Percentiles rank a stretch among this genome's conserved stretches.
Conservation (phyloP, 2,113 vertebrate species). For the Scatophagus argus region DNA sequence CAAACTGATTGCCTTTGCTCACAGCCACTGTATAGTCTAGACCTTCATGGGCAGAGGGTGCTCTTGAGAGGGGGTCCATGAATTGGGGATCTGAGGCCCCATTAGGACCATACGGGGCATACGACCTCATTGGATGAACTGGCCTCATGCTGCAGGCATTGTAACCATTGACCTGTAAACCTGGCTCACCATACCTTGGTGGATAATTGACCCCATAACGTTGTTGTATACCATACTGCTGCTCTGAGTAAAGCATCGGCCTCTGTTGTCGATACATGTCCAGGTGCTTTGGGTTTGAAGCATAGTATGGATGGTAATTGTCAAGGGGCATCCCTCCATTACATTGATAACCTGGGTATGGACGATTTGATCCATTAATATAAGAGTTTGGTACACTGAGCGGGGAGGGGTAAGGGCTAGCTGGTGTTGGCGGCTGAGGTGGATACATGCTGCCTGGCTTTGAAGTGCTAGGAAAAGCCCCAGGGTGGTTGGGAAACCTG, state of each 20-base stretch:
- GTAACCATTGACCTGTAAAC: constrained; percentile 89
- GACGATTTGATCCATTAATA: constrained; percentile 88
- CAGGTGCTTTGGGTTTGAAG: constrained; percentile 88
- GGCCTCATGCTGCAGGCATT: constrained; percentile 84
- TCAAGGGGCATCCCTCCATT: constrained; percentile 90
- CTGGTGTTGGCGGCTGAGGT: constrained; percentile 83
- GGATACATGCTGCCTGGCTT: constrained; percentile 83
- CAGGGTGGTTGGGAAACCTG: constrained; percentile 84
- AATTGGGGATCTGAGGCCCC: constrained; percentile 84
- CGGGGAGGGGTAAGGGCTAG: constrained; percentile 85
- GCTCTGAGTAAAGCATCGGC: constrained; percentile 89
- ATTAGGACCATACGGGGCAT: constrained; percentile 82
- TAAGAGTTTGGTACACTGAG: constrained; percentile 87
- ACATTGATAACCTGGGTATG: constrained; percentile 90
- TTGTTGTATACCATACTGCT: constrained; percentile 87
- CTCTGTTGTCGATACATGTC: constrained; percentile 90
- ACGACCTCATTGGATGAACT: constrained; percentile 83
- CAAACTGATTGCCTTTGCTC: constrained; percentile 86
- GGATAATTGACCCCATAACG: constrained; percentile 88
- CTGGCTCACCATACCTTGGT: constrained; percentile 88
- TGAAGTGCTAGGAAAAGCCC: constrained; percentile 86
- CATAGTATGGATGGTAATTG: constrained; percentile 87
- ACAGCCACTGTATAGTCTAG: constrained; percentile 84
- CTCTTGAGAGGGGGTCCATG: constrained; percentile 84
- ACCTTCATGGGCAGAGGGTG: constrained; percentile 79